Conservation (phyloP, 1,140 invertebrate genomes). For the Zophobas atratus region DNA sequence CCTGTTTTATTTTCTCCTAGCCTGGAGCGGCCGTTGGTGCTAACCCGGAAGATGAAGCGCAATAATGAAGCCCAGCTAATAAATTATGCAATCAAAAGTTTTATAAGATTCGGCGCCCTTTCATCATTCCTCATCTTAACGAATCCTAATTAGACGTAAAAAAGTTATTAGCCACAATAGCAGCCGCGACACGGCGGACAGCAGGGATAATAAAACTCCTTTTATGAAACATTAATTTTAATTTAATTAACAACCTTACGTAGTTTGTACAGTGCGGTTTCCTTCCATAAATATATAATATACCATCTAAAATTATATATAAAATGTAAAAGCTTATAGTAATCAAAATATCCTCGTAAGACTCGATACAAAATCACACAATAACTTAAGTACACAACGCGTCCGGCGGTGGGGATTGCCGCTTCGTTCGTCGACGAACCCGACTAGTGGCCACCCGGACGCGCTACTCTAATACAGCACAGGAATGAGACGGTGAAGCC, state of each 20-base stretch:
- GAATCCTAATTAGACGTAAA: constrained; percentile 37
- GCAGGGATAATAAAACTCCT: background rate
- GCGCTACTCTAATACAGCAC: background rate
- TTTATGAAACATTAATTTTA: constrained; percentile 43
- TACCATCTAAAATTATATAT: constrained; percentile 32
- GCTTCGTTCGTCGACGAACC: background rate
- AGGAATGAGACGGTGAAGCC: background rate
- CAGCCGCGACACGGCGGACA: background rate
- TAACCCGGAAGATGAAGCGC: background rate
- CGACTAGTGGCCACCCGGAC: no score
- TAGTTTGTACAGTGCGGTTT: constrained; percentile 44
- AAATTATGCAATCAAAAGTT: constrained; percentile 35
- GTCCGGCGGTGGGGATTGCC: background rate
- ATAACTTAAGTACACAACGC: constrained; percentile 17
- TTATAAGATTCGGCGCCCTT: constrained; percentile 20
- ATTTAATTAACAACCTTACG: constrained; percentile 39
- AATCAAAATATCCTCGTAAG: constrained; percentile 44
- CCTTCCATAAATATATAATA: constrained; percentile 49
- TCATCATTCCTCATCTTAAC: constrained; percentile 25
- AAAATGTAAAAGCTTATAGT: constrained; percentile 48
- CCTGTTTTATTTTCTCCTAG: no score
- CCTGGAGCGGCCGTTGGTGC: no score
- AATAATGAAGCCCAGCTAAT: background rate
- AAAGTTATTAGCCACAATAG: constrained; percentile 1
- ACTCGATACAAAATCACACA: constrained; percentile 49